Base-by-base conservation (phyloP, 2,113 vertebrate species). In the Pseudonaja textilis region DNA sequence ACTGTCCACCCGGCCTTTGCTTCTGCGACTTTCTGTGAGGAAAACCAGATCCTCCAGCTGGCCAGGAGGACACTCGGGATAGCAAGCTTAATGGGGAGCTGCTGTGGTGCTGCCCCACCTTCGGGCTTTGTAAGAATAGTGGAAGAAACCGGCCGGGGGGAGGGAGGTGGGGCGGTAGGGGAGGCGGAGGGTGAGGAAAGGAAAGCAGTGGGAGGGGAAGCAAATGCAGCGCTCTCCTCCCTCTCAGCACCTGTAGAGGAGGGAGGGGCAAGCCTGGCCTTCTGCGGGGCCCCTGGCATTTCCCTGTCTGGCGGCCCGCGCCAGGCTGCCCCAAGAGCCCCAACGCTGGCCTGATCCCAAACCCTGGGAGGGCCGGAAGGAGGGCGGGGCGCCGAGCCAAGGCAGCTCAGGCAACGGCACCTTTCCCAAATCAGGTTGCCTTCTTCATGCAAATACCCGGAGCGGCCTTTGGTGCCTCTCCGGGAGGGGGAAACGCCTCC, bases 61-160 rank as follows among this genome's bases (percentile, higher is more conserved):
- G 69, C 16, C 69, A 39, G n/a, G 39, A 81, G 34, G n/a, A 39
- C 6, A 18, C 14, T 39, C 5, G 16, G n/a, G n/a, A 8, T 2
- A n/a, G 69, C 34, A 81, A 39, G 34, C 34, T 81, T 3, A 3
- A 39, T 74, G 0, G 16, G 69, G 5, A 34, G 69, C 5, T 5
- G 14, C 69, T 74, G 69, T 74, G 64, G 5, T 74, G 64, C 64
- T 34, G 5, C n/a, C 69, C n/a, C 16, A 64, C n/a, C 16, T 81
- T 81, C 3, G 16, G 16, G 16, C 39, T 39, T 81, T 18, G 34
- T 3, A 81, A 39, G 69, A 81, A 81, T 1, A 81, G 69, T 81
- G 69, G 69, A 39, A 8, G 5, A 81, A 81, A 20, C 6, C 0
- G 6, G 34, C 16, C 0, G 1, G 2, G n/a, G n/a, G 0, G 69